Percentiles rank a stretch among this genome's conserved stretches.
Conservation (phyloP, 35 echinoderm and acorn worm genomes). For the Anneissia japonica region DNA sequence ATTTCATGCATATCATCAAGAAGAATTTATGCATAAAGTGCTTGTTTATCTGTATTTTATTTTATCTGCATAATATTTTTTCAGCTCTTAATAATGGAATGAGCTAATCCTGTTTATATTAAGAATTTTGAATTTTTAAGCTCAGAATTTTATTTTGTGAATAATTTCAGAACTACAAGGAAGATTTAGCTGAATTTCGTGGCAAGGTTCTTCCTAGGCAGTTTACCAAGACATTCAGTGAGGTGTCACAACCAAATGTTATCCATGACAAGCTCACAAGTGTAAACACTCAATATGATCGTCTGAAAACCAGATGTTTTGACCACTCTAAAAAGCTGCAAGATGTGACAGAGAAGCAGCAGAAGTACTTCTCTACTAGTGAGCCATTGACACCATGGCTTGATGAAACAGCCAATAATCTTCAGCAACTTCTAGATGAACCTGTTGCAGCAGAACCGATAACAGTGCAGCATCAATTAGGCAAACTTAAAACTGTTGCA, state of each 20-base stretch:
- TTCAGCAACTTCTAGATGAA: conserved; percentile 52
- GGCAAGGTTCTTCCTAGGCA: conserved; percentile 70
- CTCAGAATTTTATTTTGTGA: conserved; percentile 9
- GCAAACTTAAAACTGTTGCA: conserved; percentile 68
- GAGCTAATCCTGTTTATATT: no score
- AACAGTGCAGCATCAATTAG: conserved; percentile 79
- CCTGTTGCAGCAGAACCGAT: conserved; percentile 72
- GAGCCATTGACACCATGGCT: conserved; percentile 83
- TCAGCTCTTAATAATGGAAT: no score
- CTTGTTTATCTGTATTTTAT: no score
- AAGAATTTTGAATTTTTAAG: no score
- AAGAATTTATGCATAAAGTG: no score
- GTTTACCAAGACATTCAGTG: conserved; percentile 91
- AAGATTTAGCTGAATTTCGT: conserved; percentile 76
- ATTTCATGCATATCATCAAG: no score
- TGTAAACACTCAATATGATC: conserved; percentile 78
- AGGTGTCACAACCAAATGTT: conserved; percentile 75
- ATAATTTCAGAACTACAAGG: conserved; percentile 71
- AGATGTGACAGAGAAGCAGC: conserved; percentile 60
- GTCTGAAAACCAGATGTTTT: conserved; percentile 51
- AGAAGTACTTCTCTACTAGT: conserved; percentile 48
- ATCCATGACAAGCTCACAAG: conserved; percentile 81
- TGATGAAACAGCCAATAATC: conserved; percentile 45
- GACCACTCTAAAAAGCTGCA: conserved; percentile 60
- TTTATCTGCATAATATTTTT: no score